Base-by-base conservation (phyloP, 2,888 invertebrate genomes). In the Morpho achilles region DNA sequence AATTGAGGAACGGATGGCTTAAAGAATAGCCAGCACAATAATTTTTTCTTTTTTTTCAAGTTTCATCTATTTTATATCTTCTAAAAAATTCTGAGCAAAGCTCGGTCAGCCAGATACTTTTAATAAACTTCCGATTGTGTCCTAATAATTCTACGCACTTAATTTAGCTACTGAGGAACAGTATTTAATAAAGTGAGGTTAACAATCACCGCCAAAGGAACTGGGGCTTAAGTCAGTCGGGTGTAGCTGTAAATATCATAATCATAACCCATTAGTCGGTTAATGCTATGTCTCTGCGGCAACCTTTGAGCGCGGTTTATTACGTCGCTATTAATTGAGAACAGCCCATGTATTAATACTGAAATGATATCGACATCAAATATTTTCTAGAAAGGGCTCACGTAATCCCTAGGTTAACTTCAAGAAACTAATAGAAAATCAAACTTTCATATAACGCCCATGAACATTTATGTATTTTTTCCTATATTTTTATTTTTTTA, bases 201-300 rank as follows among this genome's bases (percentile, higher is more conserved):
- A 16, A 48, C 22, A 41, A 44, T 16, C 41, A 52, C 10, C 22
- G 46, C 57, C 32, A 69, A 68, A 65, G 76, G 68, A 69, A 79
- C 75, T 64, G 72, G 63, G 67, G 71, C 77, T 82, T 84, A 83
- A 82, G 66, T 63, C 73, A 65, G 69, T 79, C 74, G 79, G 81
- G 74, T 82, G 79, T 76, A 80, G 84, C 78, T 77, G 87, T 87
- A 86, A 88, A 88, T 87, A 88, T 88, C 87, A 88, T 88, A 89
- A 88, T 89, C 85, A 82, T 79, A 82, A 76, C 74, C 88, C 84
- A 87, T 88, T 88, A 88, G 84, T 69, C 75, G 69, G 80, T 74
- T 85, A 84, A 87, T 84, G 82, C 79, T 75, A 80, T 85, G 86
- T 86, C 82, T 78, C 82, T 77, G 87, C 82, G 86, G 84, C 80